Conservation (phyloP, 2,888 invertebrate genomes). For the Coenonympha arcania region DNA sequence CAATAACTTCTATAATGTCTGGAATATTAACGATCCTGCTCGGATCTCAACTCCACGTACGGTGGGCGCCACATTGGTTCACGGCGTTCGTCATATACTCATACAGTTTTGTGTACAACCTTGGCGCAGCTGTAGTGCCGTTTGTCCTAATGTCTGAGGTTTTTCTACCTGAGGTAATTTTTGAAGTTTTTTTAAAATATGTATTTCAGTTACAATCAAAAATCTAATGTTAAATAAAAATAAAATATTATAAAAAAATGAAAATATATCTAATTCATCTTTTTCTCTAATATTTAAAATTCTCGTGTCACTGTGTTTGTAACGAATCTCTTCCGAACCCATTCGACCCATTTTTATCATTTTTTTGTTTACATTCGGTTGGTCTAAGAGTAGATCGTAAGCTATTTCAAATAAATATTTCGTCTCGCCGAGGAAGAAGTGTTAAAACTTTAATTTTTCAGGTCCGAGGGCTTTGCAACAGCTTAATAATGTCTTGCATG, state of each 20-base stretch:
- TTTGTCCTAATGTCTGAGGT: slow-evolving; percentile 63
- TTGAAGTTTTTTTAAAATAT: background rate
- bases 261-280: too few species aligned
- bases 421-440: background rate
- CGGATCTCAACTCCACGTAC: slow-evolving; percentile 44
- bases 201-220: background rate
- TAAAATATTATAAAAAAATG: background rate
- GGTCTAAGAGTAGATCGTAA: too few species aligned
- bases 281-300: too few species aligned
- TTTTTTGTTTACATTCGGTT: too few species aligned
- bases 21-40: slow-evolving; percentile 44
- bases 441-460: too few species aligned
- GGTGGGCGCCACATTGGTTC: slow-evolving; percentile 52
- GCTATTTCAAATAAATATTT: too few species aligned
- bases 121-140: slow-evolving; percentile 63
- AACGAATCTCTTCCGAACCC: too few species aligned
- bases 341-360: too few species aligned
- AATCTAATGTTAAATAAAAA: background rate
- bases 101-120: slow-evolving; percentile 55
- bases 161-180: slow-evolving; percentile 60
- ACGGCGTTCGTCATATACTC: slow-evolving; percentile 48
- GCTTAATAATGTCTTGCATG: slow-evolving; percentile 45
- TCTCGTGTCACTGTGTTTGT: too few species aligned
- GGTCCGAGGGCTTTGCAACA: slow-evolving; percentile 55
- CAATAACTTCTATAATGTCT: slow-evolving; percentile 39